Conservation (phyloP, 2,888 invertebrate genomes). For the Atrina japonica region DNA sequence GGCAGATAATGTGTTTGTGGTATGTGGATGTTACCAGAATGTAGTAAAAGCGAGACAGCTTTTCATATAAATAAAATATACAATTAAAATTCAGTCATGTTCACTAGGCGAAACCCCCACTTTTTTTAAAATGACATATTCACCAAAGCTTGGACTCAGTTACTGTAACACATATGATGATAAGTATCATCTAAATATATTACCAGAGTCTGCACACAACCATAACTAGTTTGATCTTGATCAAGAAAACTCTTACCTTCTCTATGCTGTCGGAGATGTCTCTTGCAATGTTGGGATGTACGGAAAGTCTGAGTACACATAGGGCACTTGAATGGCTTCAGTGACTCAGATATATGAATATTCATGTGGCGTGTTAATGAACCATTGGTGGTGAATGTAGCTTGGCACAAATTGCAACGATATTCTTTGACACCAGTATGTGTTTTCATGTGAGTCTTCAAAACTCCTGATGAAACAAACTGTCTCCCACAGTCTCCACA, state of each 20-base stretch:
- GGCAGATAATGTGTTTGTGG: no score
- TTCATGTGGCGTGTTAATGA: conserved; percentile 76
- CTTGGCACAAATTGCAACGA: conserved; percentile 70
- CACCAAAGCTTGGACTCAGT: no score
- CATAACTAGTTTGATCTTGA: no score
- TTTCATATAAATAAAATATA: no score
- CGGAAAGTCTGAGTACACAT: conserved; percentile 71
- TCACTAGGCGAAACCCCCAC: no score
- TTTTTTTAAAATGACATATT: no score
- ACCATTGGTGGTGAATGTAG: conserved; percentile 75
- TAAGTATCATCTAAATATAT: no score
- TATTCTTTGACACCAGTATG: conserved; percentile 74
- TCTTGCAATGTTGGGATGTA: conserved; percentile 55
- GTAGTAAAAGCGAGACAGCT: no score
- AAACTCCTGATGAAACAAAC: conserved; percentile 73
- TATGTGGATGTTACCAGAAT: no score
- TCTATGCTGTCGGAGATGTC: conserved; percentile 62
- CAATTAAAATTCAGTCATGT: no score
- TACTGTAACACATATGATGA: no score
- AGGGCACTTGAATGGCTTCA: conserved; percentile 67
- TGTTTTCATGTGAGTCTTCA: conserved; percentile 75
- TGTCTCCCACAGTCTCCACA: conserved; percentile 74
- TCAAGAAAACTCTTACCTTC: conserved; percentile 52
- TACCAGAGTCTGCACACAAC: no score
- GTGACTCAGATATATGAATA: conserved; percentile 61